Evolutionary conservation across 2,888 invertebrate species (phyloP).

Genomic region (Patella ulyssiponensis): DNA sequence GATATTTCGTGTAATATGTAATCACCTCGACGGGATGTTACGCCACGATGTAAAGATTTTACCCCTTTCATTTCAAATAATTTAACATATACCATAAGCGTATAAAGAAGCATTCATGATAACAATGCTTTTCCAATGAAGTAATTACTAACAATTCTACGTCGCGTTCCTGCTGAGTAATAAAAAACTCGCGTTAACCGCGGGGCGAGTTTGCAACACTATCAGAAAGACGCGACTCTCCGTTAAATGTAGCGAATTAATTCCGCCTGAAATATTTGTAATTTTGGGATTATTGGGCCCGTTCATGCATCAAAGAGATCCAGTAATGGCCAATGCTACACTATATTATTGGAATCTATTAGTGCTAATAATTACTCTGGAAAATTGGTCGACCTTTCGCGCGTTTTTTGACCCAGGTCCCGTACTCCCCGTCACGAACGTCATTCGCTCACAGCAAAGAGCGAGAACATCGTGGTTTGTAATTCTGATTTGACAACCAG

Average conservation of each 20-base stretch:
- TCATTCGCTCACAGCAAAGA: conserved; percentile 16
- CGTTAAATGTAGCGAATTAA: conserved; percentile 36
- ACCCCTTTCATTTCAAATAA: conserved; percentile 2
- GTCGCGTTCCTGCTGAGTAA: conserved; percentile 10
- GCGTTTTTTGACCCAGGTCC: conserved; percentile 22
- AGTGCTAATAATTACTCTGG: conserved; percentile 18
- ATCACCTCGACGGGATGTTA: conserved; percentile 19
- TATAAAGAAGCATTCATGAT: not conserved
- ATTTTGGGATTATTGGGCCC: conserved; percentile 28
- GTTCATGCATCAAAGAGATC: conserved; percentile 20
- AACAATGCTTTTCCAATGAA: conserved; percentile 11
- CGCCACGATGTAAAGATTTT: conserved; percentile 12
- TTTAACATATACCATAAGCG: conserved; percentile 24
- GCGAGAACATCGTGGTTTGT: not conserved
- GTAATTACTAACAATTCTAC: conserved; percentile 16
- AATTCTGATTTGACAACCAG: no score
- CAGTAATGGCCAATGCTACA: not conserved
- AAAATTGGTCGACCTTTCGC: conserved; percentile 24
- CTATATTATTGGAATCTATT: conserved; percentile 15
- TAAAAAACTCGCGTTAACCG: not conserved
- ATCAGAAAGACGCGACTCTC: not conserved
- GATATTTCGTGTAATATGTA: not conserved
- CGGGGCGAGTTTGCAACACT: not conserved
- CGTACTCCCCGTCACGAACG: conserved; percentile 15
- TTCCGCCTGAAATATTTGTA: conserved; percentile 36